Percentiles rank a stretch among this genome's conserved stretches.
These are phyloP conservation scores for Pogonognathellus flavescens DNA, from an alignment of 1,140 invertebrate species.

Conservation along the genomic window DNA sequence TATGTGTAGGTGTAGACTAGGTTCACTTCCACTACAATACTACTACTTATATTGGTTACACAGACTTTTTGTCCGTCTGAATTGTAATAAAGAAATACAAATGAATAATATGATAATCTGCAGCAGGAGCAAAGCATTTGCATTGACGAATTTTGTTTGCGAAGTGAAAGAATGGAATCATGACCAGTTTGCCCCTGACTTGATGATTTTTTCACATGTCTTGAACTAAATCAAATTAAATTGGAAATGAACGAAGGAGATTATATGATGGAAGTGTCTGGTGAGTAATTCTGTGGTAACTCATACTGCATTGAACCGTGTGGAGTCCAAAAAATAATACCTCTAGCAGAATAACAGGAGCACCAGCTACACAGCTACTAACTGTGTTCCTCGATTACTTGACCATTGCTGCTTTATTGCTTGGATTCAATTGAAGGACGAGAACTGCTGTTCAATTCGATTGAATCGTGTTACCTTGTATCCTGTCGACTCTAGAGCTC, in stretches of 20 bases:
- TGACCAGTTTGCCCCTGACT: slow-evolving; percentile 45
- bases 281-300: not conserved
- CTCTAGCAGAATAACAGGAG: too few species aligned
- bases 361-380: too few species aligned
- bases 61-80: too few species aligned
- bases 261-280: not conserved
- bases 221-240: slow-evolving; percentile 43
- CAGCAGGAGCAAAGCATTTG: not conserved
- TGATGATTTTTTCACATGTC: slow-evolving; percentile 46
- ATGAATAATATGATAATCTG: slow-evolving; percentile 1
- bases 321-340: too few species aligned
- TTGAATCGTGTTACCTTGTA: slow-evolving; percentile 48
- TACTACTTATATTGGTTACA: too few species aligned
- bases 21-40: too few species aligned
- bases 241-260: slow-evolving; percentile 34
- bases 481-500: not conserved
- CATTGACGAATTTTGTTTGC: not conserved
- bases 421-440: not conserved
- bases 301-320: not conserved
- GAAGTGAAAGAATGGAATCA: slow-evolving; percentile 11
- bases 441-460: slow-evolving; percentile 4
- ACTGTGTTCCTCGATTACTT: not conserved
- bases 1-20: too few species aligned
- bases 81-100: not conserved
- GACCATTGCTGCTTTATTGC: not conserved